Evolutionary conservation across 2,888 invertebrate species (phyloP).

Genomic region (Patella depressa): DNA sequence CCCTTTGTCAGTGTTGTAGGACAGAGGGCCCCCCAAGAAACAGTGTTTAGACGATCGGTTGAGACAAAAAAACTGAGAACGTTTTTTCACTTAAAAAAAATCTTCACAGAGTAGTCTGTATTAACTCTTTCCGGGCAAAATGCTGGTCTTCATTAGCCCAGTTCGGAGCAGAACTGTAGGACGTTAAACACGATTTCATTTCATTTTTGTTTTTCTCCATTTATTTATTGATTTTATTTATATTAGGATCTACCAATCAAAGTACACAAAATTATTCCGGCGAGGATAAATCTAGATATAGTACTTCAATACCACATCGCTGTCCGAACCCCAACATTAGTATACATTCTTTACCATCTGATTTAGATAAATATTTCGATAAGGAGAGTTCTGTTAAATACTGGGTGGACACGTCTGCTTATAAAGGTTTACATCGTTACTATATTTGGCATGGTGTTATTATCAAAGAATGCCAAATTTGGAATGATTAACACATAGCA

Average conservation of each 20-base stretch:
- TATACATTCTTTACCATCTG: not conserved
- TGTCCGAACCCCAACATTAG: not conserved
- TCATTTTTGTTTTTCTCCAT: not conserved
- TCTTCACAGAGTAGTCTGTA: no score
- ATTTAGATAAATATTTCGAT: not conserved
- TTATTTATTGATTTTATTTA: not conserved
- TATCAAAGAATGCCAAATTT: no score
- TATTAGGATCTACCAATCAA: not conserved
- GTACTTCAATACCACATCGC: not conserved
- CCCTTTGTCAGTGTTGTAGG: no score
- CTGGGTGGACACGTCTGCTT: not conserved
- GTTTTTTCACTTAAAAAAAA: no score
- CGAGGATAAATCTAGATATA: not conserved
- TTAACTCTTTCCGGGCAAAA: no score
- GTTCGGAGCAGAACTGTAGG: no score
- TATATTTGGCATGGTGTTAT: slow-evolving; percentile 1
- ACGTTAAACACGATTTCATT: not conserved
- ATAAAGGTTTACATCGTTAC: not conserved
- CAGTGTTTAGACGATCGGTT: no score
- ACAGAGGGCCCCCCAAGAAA: no score
- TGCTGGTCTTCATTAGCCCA: no score
- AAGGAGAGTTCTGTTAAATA: not conserved
- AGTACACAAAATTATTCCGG: not conserved
- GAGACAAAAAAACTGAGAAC: no score
- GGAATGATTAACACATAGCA: no score